Conservation (phyloP, 2,888 invertebrate species). For the Yponomeuta plumbellus region DNA sequence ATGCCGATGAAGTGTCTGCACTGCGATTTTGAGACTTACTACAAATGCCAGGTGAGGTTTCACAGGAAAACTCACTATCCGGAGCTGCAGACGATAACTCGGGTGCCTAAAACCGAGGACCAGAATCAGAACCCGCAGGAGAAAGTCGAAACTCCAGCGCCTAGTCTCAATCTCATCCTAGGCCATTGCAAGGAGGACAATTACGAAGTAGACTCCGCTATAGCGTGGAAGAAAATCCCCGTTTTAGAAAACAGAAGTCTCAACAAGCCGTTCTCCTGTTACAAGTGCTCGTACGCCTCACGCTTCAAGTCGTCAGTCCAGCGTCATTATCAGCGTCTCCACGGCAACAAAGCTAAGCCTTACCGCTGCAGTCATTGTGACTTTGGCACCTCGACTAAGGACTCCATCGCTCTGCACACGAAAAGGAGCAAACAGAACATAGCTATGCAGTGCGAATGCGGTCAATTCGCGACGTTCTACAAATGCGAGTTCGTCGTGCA, state of each 20-base stretch:
- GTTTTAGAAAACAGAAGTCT: background rate
- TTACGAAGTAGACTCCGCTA: background rate
- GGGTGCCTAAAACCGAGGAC: background rate
- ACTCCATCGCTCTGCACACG: conserved; percentile 54
- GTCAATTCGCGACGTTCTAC: conserved; percentile 39
- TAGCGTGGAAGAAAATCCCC: conserved; percentile 3
- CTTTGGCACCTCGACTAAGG: conserved; percentile 58
- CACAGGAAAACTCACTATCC: conserved; percentile 38
- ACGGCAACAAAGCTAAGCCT: conserved; percentile 42
- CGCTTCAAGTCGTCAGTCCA: conserved; percentile 56
- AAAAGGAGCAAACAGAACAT: conserved; percentile 42
- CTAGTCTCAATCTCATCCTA: background rate
- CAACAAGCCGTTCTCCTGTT: conserved; percentile 47
- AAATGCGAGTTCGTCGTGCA: conserved; percentile 51
- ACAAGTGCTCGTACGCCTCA: conserved; percentile 44
- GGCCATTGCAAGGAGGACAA: background rate
- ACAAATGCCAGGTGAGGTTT: conserved; percentile 45
- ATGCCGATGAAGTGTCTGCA: conserved; percentile 35
- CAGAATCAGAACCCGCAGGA: background rate
- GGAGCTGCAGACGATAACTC: background rate
- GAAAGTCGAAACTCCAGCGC: background rate
- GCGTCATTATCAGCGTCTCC: conserved; percentile 53
- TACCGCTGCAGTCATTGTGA: conserved; percentile 55
- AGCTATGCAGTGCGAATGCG: conserved; percentile 33
- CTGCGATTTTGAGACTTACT: conserved; percentile 45